Evolutionary conservation across 2,797 vertebrate species (phyloP), one percentile per base, ranked within the genome.

Genomic region (Orestias chungarensis): DNA sequence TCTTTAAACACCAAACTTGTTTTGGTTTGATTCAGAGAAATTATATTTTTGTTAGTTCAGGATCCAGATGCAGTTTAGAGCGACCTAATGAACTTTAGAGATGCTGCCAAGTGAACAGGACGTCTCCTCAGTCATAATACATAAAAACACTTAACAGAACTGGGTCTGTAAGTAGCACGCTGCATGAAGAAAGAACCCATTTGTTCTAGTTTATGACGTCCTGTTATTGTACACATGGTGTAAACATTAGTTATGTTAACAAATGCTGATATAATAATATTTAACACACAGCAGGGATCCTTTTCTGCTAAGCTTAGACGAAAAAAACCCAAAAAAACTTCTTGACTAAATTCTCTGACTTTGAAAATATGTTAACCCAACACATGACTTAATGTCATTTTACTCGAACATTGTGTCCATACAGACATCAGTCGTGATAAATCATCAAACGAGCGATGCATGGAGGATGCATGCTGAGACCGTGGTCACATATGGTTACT

Each of bases 401-500:
- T 0, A n/a, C 35, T 54, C 64, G 6, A 18, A 8, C 42, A 46
- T 62, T 68, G 31, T 71, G 18, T 35, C 49, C 43, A 65, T 25
- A 50, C 1, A 38, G 10, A 33, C 29, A 35, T 31, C 29, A 23
- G 47, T 12, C 70, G 43, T 66, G 6, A 18, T 33, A 62, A 20
- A 59, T 59, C 35, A 61, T 40, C 71, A 61, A n/a, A 38, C 7
- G 74, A 44, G 38, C 40, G 27, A 57, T 81, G 66, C 71, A 77
- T 49, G 70, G 76, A 66, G 68, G 71, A 74, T 66, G 68, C 79
- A 85, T 61, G 64, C 70, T 76, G 78, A 86, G 78, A 88, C 68
- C 49, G 42, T 80, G 73, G 86, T 91, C 83, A 91, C 90, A 87
- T 86, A 87, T 92, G 87, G 93, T 95, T 95, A 95, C 93, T 95